These are phyloP conservation scores for Phyllostomus hastatus DNA, from an alignment of 2,113 vertebrate species.

Conservation along the genomic window DNA sequence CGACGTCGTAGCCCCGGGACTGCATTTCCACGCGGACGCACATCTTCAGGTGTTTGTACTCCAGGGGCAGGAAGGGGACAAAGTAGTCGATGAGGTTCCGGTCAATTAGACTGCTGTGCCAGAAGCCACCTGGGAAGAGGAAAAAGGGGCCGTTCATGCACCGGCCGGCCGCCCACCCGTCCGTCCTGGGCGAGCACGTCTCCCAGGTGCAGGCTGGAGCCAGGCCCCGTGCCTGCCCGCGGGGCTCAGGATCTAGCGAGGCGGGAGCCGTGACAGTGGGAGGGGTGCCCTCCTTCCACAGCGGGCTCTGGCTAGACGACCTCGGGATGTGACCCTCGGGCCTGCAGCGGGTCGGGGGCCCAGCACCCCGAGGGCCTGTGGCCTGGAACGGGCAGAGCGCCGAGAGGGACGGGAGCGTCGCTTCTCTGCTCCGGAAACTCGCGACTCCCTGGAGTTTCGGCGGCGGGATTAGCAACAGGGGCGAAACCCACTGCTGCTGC, in stretches of 20 bases:
- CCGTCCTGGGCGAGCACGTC: rapidly evolving
- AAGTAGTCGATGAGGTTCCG: constrained; percentile 96
- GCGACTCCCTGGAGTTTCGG: background rate
- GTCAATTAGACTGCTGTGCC: constrained; percentile 94
- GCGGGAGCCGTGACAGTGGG: background rate
- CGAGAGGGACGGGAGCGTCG: rapidly evolving
- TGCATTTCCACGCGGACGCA: constrained; percentile 88
- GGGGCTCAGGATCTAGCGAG: rapidly evolving
- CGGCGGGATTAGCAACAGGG: background rate
- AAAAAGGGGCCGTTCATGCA: background rate
- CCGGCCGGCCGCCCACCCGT: rapidly evolving
- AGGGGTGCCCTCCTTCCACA: background rate
- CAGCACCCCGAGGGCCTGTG: background rate
- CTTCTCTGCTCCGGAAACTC: rapidly evolving
- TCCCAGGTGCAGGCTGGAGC: rapidly evolving
- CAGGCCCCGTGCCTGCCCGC: background rate
- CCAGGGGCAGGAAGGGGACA: constrained; percentile 94
- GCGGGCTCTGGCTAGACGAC: background rate
- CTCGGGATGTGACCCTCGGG: background rate
- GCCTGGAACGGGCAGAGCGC: background rate
- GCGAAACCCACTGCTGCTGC: no score
- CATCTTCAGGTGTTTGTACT: constrained; percentile 91
- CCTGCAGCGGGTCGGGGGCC: background rate
- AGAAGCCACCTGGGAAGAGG: constrained; percentile 89
- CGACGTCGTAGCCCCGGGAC: constrained; percentile 64